Conservation (phyloP, 2,797 vertebrate genomes). For the Macrochelys suwanniensis region DNA sequence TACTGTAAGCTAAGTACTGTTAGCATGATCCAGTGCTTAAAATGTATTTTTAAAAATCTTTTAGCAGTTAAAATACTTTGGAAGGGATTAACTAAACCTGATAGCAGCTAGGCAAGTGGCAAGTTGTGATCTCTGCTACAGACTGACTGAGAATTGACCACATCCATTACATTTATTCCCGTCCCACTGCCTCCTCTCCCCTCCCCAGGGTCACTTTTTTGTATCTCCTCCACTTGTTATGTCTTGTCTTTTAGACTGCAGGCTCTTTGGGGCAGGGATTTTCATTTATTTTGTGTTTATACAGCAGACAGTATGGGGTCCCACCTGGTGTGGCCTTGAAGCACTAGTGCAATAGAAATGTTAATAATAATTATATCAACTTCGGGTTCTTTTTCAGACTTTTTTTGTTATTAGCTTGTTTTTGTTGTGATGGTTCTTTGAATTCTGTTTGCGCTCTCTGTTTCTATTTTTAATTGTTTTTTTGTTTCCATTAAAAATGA, state of each 20-base stretch:
- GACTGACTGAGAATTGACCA: not conserved
- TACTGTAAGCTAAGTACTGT: not conserved
- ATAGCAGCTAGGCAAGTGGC: not conserved
- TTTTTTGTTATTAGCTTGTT: not conserved
- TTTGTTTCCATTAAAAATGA: not conserved
- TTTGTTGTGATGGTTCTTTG: conserved; percentile 3
- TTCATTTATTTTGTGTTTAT: not conserved
- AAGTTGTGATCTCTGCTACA: not conserved
- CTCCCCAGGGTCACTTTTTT: not conserved
- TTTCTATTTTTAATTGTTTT: not conserved
- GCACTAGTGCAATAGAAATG: not conserved
- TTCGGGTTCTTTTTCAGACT: not conserved
- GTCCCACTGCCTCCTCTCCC: conserved; percentile 14
- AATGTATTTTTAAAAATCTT: not conserved
- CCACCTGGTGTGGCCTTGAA: not conserved
- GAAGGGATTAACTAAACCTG: not conserved
- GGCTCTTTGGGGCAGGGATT: not conserved
- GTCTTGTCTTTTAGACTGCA: conserved; percentile 39
- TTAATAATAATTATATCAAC: not conserved
- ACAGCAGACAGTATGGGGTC: not conserved
- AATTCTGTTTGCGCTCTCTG: not conserved
- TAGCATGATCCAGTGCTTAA: not conserved
- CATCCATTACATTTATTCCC: no score
- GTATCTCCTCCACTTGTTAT: conserved; percentile 21
- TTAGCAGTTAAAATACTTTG: not conserved